Conservation (phyloP, 2,888 invertebrate species). For the Philopedon plagiatum region DNA sequence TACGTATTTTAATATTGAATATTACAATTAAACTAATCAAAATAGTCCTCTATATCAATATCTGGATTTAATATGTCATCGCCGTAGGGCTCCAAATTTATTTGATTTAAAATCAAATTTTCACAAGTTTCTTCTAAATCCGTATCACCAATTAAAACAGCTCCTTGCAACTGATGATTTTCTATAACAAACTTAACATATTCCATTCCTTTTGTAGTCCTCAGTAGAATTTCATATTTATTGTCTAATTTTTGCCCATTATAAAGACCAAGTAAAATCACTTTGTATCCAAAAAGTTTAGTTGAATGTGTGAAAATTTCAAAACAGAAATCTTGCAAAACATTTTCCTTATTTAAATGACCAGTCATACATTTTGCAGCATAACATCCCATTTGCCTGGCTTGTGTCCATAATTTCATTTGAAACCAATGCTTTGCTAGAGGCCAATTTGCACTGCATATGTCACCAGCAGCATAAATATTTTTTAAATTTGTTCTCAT, state of each 20-base stretch:
- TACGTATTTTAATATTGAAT: not conserved
- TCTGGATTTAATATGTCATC: conserved; percentile 95
- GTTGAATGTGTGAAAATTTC: conserved; percentile 98
- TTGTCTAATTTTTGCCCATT: conserved; percentile 90
- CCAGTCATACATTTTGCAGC: conserved; percentile 92
- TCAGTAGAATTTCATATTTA: conserved; percentile 86
- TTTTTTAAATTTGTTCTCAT: conserved; percentile 85
- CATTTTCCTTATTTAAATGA: conserved; percentile 73
- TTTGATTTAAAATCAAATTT: conserved; percentile 95
- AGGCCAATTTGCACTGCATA: conserved; percentile 87
- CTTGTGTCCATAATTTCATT: conserved; percentile 98
- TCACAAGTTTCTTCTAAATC: conserved; percentile 98
- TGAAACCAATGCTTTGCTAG: conserved; percentile 90
- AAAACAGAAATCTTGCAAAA: conserved; percentile 94
- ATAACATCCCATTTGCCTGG: conserved; percentile 96
- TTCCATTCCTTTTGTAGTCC: conserved; percentile 85
- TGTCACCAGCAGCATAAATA: conserved; percentile 97
- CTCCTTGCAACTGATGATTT: conserved; percentile 90
- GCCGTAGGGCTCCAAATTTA: conserved; percentile 89
- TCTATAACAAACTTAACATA: conserved; percentile 91
- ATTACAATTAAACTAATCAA: conserved; percentile 78
- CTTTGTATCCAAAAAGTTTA: conserved; percentile 93
- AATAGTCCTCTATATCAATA: conserved; percentile 99
- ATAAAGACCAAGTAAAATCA: conserved; percentile 91
- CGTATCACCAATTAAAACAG: conserved; percentile 96